Percentiles rank a stretch among this genome's conserved stretches.
phyloP scores from a whole-genome alignment of 2,797 vertebrate genomes.

The Streptopelia turtur region DNA sequence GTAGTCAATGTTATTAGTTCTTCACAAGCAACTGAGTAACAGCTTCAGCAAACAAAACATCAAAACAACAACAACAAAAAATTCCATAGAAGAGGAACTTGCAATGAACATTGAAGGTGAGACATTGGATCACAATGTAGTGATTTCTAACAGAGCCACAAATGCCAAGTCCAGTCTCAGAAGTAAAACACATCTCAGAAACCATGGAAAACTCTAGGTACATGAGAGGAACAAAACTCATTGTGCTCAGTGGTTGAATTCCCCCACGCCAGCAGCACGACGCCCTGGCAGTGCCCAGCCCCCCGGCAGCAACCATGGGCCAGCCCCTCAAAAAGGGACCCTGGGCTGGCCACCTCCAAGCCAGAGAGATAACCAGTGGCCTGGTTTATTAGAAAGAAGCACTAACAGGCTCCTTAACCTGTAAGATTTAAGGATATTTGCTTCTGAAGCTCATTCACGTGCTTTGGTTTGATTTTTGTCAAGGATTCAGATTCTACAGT shows the following conservation, averaged over 20 bases:
- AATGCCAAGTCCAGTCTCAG: background rate
- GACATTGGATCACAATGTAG: accelerated
- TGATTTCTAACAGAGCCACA: background rate
- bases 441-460: background rate
- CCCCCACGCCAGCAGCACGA: background rate
- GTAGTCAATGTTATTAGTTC: background rate
- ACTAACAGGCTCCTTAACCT: background rate
- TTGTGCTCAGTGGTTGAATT: background rate
- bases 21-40: background rate
- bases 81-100: background rate
- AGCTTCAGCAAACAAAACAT: background rate
- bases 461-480: background rate
- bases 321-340: background rate
- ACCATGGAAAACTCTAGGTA: background rate
- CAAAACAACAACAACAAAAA: background rate
- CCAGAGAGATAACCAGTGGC: background rate
- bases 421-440: background rate
- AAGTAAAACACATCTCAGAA: background rate
- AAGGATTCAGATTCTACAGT: background rate
- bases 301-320: accelerated
- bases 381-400: background rate
- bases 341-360: background rate
- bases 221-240: background rate
- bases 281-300: background rate
- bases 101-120: background rate